phyloP scores from a whole-genome alignment of 2,888 invertebrate genomes.

The Cyrtodaria siliqua region DNA sequence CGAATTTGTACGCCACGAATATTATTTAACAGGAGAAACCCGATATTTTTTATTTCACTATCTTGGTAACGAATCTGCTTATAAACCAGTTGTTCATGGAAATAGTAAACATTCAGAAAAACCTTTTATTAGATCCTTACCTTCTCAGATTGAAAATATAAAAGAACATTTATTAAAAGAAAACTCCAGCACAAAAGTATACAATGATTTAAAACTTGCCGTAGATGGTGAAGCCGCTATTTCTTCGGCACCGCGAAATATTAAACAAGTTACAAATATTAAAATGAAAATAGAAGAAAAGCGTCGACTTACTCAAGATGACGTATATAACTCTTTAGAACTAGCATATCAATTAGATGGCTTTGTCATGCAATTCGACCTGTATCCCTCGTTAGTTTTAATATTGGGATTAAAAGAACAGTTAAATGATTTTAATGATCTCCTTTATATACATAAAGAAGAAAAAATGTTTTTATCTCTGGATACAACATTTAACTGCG shows the following conservation, averaged over 20 bases:
- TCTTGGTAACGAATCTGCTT: constrained; percentile 25
- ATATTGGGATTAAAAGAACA: constrained; percentile 22
- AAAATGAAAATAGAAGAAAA: background rate
- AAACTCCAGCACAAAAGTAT: background rate
- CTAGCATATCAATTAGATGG: constrained; percentile 38
- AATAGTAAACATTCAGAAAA: constrained; percentile 7
- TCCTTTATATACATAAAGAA: constrained; percentile 6
- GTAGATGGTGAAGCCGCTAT: constrained; percentile 16
- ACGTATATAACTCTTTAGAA: constrained; percentile 24
- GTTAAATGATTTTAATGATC: constrained; percentile 27
- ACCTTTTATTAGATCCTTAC: constrained; percentile 14
- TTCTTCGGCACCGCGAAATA: constrained; percentile 15
- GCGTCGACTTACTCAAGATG: constrained; percentile 26
- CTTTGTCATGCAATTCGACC: constrained; percentile 27
- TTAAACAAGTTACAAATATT: constrained; percentile 22
- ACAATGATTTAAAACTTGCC: constrained; percentile 19
- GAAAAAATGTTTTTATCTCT: constrained; percentile 24
- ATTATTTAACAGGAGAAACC: constrained; percentile 11
- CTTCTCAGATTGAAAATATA: constrained; percentile 17
- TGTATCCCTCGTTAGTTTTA: constrained; percentile 25
- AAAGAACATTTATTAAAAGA: constrained; percentile 13
- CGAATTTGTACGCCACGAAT: constrained; percentile 17
- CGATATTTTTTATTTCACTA: constrained; percentile 28
- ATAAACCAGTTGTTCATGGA: constrained; percentile 7
- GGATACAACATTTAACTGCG: constrained; percentile 35